phyloP scores from a whole-genome alignment of 2,888 invertebrate species.

The Apamea epomidion region DNA sequence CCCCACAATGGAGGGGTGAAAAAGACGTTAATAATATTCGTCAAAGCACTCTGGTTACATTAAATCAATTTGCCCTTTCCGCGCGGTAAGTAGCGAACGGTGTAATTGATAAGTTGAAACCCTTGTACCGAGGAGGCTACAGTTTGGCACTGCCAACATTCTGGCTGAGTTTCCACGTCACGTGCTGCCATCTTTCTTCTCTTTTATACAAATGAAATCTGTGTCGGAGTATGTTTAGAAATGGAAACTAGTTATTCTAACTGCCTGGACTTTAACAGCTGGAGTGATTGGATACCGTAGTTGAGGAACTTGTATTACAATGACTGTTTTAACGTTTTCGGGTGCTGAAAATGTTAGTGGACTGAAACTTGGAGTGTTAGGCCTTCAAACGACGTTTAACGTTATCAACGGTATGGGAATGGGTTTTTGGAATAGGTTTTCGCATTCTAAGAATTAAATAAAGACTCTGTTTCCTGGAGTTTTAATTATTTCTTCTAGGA shows the following conservation, averaged over 20 bases:
- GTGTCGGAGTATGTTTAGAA: constrained; percentile 58
- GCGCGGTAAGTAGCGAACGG: constrained; percentile 90
- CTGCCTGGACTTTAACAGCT: constrained; percentile 29
- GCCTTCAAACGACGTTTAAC: constrained; percentile 13
- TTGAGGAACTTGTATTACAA: constrained; percentile 37
- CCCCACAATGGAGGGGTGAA: constrained; percentile 86
- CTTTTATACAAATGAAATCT: constrained; percentile 72
- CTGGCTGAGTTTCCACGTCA: constrained; percentile 75
- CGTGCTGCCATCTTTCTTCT: constrained; percentile 72
- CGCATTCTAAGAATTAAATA: neutral
- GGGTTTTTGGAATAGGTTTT: neutral
- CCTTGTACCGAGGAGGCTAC: constrained; percentile 88
- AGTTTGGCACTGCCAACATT: constrained; percentile 85
- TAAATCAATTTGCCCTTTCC: constrained; percentile 91
- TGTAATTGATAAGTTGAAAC: constrained; percentile 91
- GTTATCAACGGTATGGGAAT: constrained; percentile 21
- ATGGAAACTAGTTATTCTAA: constrained; percentile 39
- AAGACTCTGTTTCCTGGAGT: neutral
- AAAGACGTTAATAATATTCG: constrained; percentile 91
- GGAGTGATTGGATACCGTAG: constrained; percentile 27
- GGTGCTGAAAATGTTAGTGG: constrained; percentile 19
- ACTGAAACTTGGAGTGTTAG: constrained; percentile 32
- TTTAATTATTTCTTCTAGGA: constrained; percentile 8
- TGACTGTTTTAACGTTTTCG: constrained; percentile 48
- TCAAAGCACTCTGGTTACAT: constrained; percentile 91